Base-by-base conservation (phyloP, 2,888 invertebrate genomes). In the Pomacea canaliculata region DNA sequence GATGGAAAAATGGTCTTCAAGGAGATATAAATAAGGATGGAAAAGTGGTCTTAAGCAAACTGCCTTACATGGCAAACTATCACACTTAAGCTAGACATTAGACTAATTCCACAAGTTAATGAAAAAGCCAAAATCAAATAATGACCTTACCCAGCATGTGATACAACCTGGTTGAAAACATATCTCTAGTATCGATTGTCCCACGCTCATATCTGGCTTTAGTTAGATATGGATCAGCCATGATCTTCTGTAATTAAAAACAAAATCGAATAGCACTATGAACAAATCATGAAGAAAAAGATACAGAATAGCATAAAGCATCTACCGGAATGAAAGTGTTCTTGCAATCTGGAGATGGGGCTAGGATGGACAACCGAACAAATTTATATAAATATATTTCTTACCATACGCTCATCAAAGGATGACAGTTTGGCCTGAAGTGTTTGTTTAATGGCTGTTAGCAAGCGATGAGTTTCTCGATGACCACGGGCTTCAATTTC, bases 121-220 rank as follows among this genome's bases (percentile, higher is more conserved):
- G 18, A 8, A 63, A 63, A 63, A 56, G 51, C 16, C 51, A 56
- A 56, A 56, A 37, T 37, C 37, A 37, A 23, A 23, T 23, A 23
- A 56, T 56, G 8, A 56, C 16, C 74, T 76, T 83, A 89, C 89
- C 84, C 65, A 89, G 77, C 73, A 87, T 79, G 10, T 84, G 78
- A 75, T 88, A 83, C 5, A 89, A 80, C 51, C 85, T 75, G 19
- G 83, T 82, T 59, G 87, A 82, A 67, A 85, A 85, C 74, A 82
- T 85, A 78, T 90, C 88, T 27, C 89, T 80, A 9, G 88, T 87
- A 79, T 90, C 90, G 1, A 90, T 81, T 0, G 89, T 89, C n/a
- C 85, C 86, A 59, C 89, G 78, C 67, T 88, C 81, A 74, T 87
- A 84, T 70, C 83, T 85, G 56, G 83, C 80, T 1, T 83, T 78